phyloP scores from a whole-genome alignment of 2,888 invertebrate genomes.

The Ornithoptera priamus region DNA sequence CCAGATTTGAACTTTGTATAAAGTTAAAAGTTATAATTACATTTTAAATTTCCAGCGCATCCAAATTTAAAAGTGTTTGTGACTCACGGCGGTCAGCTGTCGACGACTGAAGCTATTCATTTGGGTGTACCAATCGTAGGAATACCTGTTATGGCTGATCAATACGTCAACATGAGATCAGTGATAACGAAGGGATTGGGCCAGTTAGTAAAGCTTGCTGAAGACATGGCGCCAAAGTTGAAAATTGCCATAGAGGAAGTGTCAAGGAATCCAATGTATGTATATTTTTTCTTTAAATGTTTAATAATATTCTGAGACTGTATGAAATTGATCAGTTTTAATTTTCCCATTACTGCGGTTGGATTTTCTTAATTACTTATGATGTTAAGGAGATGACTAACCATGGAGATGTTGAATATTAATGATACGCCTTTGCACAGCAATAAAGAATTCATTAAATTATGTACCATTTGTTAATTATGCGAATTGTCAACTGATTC shows the following conservation, averaged over 20 bases:
- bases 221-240: constrained; percentile 46
- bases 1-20: no score
- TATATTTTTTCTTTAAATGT: neutral
- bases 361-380: no score
- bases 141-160: constrained; percentile 57
- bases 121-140: constrained; percentile 65
- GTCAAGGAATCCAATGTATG: constrained; percentile 51
- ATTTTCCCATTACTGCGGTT: no score
- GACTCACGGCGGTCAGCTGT: constrained; percentile 64
- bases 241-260: constrained; percentile 52
- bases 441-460: no score
- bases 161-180: constrained; percentile 54
- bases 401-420: no score
- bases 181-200: constrained; percentile 55
- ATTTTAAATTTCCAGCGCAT: constrained; percentile 44
- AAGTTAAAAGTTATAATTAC: neutral
- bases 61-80: constrained; percentile 58
- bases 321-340: neutral
- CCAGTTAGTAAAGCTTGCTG: constrained; percentile 43
- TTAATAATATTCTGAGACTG: neutral
- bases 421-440: no score
- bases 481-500: no score
- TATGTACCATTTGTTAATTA: no score
- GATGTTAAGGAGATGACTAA: no score
- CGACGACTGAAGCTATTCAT: constrained; percentile 60